Percentiles rank a stretch among this genome's conserved stretches.
These are phyloP conservation scores for Porites rus DNA, from an alignment of 92 coral and sea anemone species.

Conservation along the genomic window DNA sequence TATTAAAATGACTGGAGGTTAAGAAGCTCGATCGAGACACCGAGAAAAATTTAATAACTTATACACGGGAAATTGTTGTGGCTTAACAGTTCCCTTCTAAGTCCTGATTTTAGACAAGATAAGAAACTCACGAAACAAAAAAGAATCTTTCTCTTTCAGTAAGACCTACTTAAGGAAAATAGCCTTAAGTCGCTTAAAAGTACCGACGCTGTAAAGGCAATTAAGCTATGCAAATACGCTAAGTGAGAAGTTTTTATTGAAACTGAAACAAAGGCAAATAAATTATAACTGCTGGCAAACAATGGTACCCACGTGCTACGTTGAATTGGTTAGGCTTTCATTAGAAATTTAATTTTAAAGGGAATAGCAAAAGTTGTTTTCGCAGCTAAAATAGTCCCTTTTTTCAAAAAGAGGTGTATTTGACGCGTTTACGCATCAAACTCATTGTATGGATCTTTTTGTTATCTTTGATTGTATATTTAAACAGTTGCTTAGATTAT, in stretches of 20 bases:
- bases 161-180: background rate
- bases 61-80: slow-evolving; percentile 27
- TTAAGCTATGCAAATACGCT: slow-evolving; percentile 33
- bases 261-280: slow-evolving; percentile 38
- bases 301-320: background rate
- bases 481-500: too few relatives aligned
- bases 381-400: too few relatives aligned
- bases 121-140: slow-evolving; percentile 17
- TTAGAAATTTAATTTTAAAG: slow-evolving; percentile 1
- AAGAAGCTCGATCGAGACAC: background rate
- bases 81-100: slow-evolving; percentile 33
- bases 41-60: background rate
- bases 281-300: slow-evolving; percentile 28
- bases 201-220: slow-evolving; percentile 21
- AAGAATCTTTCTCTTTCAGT: background rate
- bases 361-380: too few relatives aligned
- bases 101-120: slow-evolving; percentile 4
- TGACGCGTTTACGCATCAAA: too few relatives aligned
- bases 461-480: too few relatives aligned
- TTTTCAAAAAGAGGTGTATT: too few relatives aligned
- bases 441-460: too few relatives aligned
- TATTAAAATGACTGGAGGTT: slow-evolving; percentile 17
- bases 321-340: background rate
- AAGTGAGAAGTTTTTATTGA: slow-evolving; percentile 38
- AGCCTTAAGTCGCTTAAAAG: slow-evolving; percentile 1